Evolutionary conservation across 2,888 invertebrate species (phyloP).

Genomic region (Dolomedes plantarius): DNA sequence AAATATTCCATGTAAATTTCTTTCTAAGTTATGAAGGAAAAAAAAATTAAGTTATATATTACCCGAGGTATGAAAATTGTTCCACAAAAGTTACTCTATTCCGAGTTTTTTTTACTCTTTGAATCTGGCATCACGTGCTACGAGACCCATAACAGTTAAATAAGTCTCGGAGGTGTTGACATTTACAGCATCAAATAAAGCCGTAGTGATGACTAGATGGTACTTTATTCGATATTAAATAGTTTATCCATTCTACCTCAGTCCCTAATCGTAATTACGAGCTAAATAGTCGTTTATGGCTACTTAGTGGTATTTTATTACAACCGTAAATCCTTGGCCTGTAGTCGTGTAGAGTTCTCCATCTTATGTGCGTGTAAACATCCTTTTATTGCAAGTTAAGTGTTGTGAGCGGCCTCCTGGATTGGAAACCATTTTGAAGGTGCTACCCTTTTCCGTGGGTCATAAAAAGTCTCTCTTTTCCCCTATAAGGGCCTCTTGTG

Average conservation of each 20-base stretch:
- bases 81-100: no score
- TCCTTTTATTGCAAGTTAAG: constrained; percentile 66
- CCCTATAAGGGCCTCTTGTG: constrained; percentile 14
- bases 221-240: constrained; percentile 52
- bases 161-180: constrained; percentile 11
- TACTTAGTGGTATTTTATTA: constrained; percentile 56
- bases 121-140: no score
- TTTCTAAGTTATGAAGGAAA: no score
- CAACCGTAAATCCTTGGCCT: constrained; percentile 56
- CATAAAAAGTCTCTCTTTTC: constrained; percentile 43
- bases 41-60: no score
- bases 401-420: constrained; percentile 50
- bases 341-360: constrained; percentile 43
- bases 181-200: constrained; percentile 48
- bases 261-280: constrained; percentile 60
- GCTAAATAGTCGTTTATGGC: constrained; percentile 55
- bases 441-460: constrained; percentile 30
- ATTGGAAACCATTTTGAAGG: constrained; percentile 56
- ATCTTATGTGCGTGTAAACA: constrained; percentile 56
- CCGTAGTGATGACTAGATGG: neutral
- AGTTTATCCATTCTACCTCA: constrained; percentile 23
- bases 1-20: no score
- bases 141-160: no score
- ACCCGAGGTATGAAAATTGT: no score
- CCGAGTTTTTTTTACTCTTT: no score